phyloP scores from a whole-genome alignment of 1,140 invertebrate genomes.

The Aethina tumida region DNA sequence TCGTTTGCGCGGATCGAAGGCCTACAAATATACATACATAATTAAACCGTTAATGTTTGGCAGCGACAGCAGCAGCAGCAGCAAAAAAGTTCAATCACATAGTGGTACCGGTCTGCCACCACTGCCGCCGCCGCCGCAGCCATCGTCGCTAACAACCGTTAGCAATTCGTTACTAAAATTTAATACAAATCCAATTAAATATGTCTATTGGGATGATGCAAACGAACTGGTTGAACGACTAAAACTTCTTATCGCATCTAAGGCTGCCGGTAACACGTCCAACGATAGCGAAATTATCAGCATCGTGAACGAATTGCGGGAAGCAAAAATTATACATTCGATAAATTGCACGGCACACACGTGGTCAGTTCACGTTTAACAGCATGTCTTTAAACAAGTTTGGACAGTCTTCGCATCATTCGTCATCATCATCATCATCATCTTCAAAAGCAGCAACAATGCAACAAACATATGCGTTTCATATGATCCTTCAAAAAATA shows the following conservation, averaged over 20 bases:
- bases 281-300: slow-evolving; percentile 35
- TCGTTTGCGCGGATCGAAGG: slow-evolving; percentile 15
- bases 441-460: too few relatives aligned
- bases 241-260: slow-evolving; percentile 28
- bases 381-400: too few relatives aligned
- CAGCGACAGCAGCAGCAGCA: slow-evolving; percentile 4
- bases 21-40: slow-evolving; percentile 15
- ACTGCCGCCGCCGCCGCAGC: neutral
- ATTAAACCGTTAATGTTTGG: slow-evolving; percentile 15
- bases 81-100: slow-evolving; percentile 6
- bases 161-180: neutral
- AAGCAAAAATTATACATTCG: slow-evolving; percentile 17
- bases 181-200: slow-evolving; percentile 19
- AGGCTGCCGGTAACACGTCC: slow-evolving; percentile 28
- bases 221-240: slow-evolving; percentile 34
- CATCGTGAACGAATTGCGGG: slow-evolving; percentile 31
- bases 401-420: too few relatives aligned
- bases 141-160: neutral
- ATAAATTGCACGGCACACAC: too few relatives aligned
- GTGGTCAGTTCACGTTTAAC: too few relatives aligned
- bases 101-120: slow-evolving; percentile 4
- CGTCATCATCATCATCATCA: too few relatives aligned
- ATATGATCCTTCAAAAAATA: too few relatives aligned
- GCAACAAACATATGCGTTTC: too few relatives aligned
- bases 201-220: slow-evolving; percentile 35